phyloP scores from a whole-genome alignment of 2,113 vertebrate genomes.

The Hippoglossus stenolepis region DNA sequence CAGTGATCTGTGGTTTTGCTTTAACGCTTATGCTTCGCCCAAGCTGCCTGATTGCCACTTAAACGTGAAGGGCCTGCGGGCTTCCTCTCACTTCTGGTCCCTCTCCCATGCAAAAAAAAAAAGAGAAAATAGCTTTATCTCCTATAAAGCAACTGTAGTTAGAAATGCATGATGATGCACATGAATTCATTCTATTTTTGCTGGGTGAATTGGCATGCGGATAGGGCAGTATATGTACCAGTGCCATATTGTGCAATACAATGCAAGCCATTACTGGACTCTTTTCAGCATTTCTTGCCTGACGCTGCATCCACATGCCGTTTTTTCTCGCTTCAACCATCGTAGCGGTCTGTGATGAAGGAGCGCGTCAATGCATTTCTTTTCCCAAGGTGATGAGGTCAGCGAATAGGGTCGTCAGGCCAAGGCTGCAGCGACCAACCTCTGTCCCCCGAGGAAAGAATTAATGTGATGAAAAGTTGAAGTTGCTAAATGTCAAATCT shows the following conservation, averaged over 20 bases:
- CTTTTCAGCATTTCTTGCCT: conserved; percentile 12
- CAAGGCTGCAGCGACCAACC: conserved; percentile 16
- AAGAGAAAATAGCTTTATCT: conserved; percentile 19
- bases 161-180: conserved; percentile 34
- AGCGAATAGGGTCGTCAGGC: conserved; percentile 40
- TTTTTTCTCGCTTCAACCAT: conserved; percentile 7
- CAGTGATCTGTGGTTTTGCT: conserved; percentile 52
- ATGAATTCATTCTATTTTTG: conserved; percentile 46
- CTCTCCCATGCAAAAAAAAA: neutral
- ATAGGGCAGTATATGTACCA: conserved; percentile 17
- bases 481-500: conserved; percentile 38
- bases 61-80: conserved; percentile 33
- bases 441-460: conserved; percentile 26
- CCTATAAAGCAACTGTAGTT: conserved; percentile 34
- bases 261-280: conserved; percentile 10
- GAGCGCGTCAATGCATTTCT: neutral
- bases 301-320: conserved; percentile 12
- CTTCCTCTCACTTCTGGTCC: conserved; percentile 9
- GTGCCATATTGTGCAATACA: conserved; percentile 14
- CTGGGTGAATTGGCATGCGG: conserved; percentile 32
- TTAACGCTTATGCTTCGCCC: conserved; percentile 44
- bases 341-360: conserved; percentile 23
- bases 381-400: conserved; percentile 45
- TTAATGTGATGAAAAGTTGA: conserved; percentile 48
- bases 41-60: conserved; percentile 56